phyloP scores from a whole-genome alignment of 1,140 invertebrate species.

The Brachionus calyciflorus region DNA sequence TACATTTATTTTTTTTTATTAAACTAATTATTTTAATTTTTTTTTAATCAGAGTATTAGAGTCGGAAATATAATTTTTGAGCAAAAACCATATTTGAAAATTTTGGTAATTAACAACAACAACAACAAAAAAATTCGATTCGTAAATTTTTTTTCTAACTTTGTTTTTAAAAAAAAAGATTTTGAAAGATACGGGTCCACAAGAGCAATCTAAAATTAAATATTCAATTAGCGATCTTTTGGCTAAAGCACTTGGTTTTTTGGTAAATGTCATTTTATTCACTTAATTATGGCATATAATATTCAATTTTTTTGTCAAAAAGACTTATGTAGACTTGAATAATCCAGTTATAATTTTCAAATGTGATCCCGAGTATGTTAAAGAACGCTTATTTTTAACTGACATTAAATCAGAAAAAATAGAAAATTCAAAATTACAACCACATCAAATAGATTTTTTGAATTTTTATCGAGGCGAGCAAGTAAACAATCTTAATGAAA shows the following conservation, averaged over 20 bases:
- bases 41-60: not conserved
- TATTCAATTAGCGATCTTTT: not conserved
- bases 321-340: slow-evolving; percentile 26
- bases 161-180: not conserved
- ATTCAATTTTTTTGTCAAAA: not conserved
- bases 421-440: not conserved
- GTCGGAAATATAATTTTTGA: not conserved
- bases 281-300: too few relatives aligned
- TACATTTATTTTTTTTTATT: not conserved
- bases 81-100: slow-evolving; percentile 8
- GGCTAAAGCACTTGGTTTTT: slow-evolving; percentile 8
- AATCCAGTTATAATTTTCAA: slow-evolving; percentile 30
- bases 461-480: not conserved
- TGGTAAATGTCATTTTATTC: not conserved
- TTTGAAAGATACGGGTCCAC: not conserved
- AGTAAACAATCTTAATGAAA: not conserved
- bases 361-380: not conserved
- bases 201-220: slow-evolving; percentile 69
- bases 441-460: slow-evolving; percentile 14
- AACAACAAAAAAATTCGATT: not conserved
- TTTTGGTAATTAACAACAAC: slow-evolving; percentile 21
- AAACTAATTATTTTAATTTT: not conserved
- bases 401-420: not conserved
- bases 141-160: not conserved
- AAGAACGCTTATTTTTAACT: not conserved